These are phyloP conservation scores for Acrossocheilus fasciatus DNA, from an alignment of 2,797 vertebrate genomes.

Conservation along the genomic window DNA sequence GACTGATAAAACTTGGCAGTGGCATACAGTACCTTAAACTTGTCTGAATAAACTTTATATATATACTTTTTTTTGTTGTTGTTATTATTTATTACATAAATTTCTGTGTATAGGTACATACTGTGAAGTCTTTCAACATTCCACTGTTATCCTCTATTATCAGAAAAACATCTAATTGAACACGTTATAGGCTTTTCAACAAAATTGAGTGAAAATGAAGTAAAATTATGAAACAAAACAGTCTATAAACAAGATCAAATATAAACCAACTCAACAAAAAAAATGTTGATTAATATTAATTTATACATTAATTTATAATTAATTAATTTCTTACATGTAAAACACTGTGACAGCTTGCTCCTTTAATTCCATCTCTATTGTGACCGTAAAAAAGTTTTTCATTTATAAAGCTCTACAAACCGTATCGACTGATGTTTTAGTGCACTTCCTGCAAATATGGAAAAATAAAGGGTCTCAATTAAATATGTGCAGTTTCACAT, in stretches of 20 bases:
- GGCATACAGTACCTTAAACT: background rate
- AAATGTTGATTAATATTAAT: background rate
- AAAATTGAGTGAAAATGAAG: background rate
- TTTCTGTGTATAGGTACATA: background rate
- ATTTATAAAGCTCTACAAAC: too few species aligned
- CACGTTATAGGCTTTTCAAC: background rate
- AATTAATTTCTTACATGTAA: background rate
- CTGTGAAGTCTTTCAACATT: background rate
- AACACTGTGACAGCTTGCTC: background rate
- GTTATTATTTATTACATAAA: background rate
- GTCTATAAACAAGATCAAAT: background rate
- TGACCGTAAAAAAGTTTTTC: too few species aligned
- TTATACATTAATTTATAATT: background rate
- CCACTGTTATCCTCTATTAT: background rate
- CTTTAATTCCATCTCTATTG: background rate
- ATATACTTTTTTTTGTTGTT: background rate
- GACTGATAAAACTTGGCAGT: slow-evolving; percentile 40
- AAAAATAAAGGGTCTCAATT: too few species aligned
- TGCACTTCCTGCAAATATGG: too few species aligned
- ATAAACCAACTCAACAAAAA: background rate
- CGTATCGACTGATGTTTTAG: too few species aligned
- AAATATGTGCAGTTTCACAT: too few species aligned
- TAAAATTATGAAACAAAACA: background rate
- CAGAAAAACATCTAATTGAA: background rate
- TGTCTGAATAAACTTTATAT: background rate